phyloP scores from a whole-genome alignment of 2,888 invertebrate genomes.

The Odontothrips loti region DNA sequence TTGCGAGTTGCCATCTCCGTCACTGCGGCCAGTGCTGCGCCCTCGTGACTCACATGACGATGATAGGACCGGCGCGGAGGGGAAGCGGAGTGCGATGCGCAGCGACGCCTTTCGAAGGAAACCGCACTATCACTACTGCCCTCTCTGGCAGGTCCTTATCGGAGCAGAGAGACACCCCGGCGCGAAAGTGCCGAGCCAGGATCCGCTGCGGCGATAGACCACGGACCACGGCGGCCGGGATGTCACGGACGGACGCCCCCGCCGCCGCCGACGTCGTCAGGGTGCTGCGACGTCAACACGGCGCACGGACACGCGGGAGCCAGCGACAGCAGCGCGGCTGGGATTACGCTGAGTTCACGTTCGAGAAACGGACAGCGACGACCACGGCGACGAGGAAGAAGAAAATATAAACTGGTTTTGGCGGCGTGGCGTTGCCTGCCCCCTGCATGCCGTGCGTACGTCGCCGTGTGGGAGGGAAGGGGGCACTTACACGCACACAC shows the following conservation, averaged over 20 bases:
- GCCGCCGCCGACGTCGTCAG: not conserved
- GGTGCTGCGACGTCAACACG: not conserved
- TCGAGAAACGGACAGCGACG: not conserved
- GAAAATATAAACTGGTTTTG: constrained; percentile 14
- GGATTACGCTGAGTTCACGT: not conserved
- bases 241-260: not conserved
- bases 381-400: not conserved
- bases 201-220: too few species aligned
- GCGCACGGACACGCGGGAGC: not conserved
- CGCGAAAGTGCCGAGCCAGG: too few species aligned
- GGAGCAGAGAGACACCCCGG: too few species aligned
- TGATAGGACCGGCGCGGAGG: too few species aligned
- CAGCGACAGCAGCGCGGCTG: not conserved
- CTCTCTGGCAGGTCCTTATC: too few species aligned
- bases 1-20: too few species aligned
- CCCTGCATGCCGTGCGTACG: not conserved
- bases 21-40: too few species aligned
- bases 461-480: constrained; percentile 6
- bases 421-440: not conserved
- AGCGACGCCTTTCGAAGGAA: too few species aligned
- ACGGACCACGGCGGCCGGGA: not conserved
- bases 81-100: too few species aligned
- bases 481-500: too few species aligned
- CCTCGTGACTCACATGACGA: too few species aligned
- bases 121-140: too few species aligned